Base-by-base conservation (phyloP, 2,888 invertebrate genomes). In the Eristalis intricaria region DNA sequence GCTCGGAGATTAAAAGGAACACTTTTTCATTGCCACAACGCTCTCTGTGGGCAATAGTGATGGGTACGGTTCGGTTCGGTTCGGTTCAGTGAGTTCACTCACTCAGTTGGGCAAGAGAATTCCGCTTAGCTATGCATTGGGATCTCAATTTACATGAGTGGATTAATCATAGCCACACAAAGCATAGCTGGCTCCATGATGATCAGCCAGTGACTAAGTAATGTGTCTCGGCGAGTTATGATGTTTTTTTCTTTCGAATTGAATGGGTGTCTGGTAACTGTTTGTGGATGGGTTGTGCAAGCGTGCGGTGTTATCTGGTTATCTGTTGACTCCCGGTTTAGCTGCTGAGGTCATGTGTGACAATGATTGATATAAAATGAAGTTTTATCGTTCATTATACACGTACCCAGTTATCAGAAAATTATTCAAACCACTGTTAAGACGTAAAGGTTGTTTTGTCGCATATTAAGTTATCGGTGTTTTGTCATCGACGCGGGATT, bases 131-230 rank as follows among this genome's bases (percentile, higher is more conserved):
- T 71, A 71, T 61, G 71, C 61, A 71, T 63, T 63, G 61, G 43
- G 71, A 29, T 15, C 38, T 71, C 71, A 71, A 71, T 71, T 71
- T 71, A 71, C 71, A 71, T 71, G 29, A 4, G 43, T 29, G 61
- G 61, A 43, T 71, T 26, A 60, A 60, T 60, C 70, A 70, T 38
- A 60, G 38, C 35, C 70, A 19, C 26, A n/a, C 38, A 38, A 23
- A n/a, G 38, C 15, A 38, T 70, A 10, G 8, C 56, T 70, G 15
- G 4, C 8, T 1, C 60, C 23, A 3, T 23, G 70, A 60, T 70
- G 60, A 70, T 38, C 26, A 29, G 60, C 26, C 60, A 50, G 26
- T 60, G 60, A 60, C 70, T n/a, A 38, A 58, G 56, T 32, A 23
- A 35, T 56, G 22, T 32, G 50, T 69, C 26, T 43, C 26, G 26